Base-by-base conservation (phyloP, 2,113 vertebrate species). In the Sigmodon hispidus region DNA sequence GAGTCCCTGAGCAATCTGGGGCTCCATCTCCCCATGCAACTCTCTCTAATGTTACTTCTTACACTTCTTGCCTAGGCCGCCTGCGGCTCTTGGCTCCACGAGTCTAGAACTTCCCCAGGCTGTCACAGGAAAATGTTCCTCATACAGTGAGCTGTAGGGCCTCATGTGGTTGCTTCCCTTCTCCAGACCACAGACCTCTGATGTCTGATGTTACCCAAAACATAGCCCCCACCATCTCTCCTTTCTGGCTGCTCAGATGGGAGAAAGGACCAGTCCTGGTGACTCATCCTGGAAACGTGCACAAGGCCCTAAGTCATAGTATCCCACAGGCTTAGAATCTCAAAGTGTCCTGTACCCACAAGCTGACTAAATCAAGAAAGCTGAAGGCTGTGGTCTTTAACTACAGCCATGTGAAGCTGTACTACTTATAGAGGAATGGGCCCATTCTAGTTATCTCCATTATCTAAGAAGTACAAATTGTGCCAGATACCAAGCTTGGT, bases 81-180 rank as follows among this genome's bases (percentile, higher is more conserved):
- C 3, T n/a, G 59, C 48, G 21, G 3, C 50, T 87, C 75, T 57
- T 7, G 9, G 10, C 2, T 55, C 29, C 70, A 84, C 31, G 21
- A 10, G 31, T 55, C 76, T 22, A 16, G 43, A 75, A 29, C 48
- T 45, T 85, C 7, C 45, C 29, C 5, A 2, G 16, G 2, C 15
- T 2, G 26, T 4, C 16, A 29, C 43, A 24, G 36, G 76, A 77
- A 77, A 70, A 36, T 11, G 11, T 19, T 13, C 5, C 52, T 2
- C 16, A 10, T 1, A 9, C 16, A 19, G 12, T 1, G 22, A 61
- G 43, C 1, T 17, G 1, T 7, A 31, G 2, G 11, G 34, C 24
- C 52, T 40, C 43, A 2, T 50, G 10, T n/a, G 12, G 1, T 3
- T 4, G 0, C 13, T 43, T 31, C 29, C 48, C 70, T 72, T 45